A percentile compares a stretch with the other conserved stretches of the same genome.
These are phyloP conservation scores for Aegithalos caudatus DNA, from an alignment of 2,113 vertebrate genomes.

Conservation along the genomic window DNA sequence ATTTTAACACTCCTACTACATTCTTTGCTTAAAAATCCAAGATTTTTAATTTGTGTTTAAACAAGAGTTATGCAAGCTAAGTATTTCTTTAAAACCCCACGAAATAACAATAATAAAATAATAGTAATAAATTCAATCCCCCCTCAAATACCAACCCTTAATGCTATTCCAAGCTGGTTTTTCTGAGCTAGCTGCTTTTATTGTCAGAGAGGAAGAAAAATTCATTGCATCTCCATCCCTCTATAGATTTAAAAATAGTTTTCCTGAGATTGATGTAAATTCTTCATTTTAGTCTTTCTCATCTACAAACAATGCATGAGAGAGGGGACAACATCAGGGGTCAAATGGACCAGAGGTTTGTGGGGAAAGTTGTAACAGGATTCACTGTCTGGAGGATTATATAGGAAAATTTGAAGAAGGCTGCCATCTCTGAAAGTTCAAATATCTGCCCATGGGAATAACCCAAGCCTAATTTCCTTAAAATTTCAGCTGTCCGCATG, in stretches of 20 bases:
- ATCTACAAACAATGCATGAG: neutral
- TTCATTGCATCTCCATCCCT: neutral
- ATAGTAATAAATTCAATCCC: neutral
- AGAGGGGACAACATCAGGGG: neutral
- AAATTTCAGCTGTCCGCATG: neutral
- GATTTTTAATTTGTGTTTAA: neutral
- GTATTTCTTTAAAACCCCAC: neutral
- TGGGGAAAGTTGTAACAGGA: neutral
- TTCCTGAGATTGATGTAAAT: neutral
- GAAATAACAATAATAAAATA: neutral
- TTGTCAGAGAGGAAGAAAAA: neutral
- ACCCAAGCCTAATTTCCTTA: neutral
- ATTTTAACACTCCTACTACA: neutral
- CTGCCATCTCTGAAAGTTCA: neutral
- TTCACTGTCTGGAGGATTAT: neutral
- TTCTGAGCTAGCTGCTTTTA: neutral
- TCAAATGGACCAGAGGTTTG: neutral
- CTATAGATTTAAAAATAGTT: neutral
- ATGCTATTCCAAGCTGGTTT: neutral
- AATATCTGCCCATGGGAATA: neutral
- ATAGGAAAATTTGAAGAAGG: neutral
- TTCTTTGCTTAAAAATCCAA: neutral
- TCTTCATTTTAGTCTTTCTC: neutral
- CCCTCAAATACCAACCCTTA: neutral
- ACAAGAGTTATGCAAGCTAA: neutral